Evolutionary conservation across 2,113 vertebrate species (phyloP).

Genomic region (Sterrhoptilus dennistouni): DNA sequence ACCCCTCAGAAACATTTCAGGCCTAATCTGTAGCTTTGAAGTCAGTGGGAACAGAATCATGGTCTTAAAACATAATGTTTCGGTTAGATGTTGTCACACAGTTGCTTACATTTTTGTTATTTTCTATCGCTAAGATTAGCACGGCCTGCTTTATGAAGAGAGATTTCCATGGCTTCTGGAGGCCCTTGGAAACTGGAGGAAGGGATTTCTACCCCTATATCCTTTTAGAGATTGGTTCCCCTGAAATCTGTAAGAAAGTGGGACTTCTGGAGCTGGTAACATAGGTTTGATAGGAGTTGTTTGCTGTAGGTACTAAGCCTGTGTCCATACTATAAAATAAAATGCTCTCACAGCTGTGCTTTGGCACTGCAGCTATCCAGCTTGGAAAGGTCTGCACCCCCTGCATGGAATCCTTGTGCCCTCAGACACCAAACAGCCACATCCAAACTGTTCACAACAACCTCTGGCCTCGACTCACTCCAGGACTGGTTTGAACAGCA

Average conservation of each 20-base stretch:
- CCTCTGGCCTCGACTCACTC: neutral
- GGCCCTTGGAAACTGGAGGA: neutral
- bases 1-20: neutral
- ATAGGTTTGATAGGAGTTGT: neutral
- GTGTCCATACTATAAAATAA: neutral
- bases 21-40: slow-evolving; percentile 27
- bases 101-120: slow-evolving; percentile 48
- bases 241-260: neutral
- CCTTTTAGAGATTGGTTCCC: neutral
- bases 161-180: neutral
- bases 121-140: neutral
- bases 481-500: neutral
- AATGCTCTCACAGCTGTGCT: fast-evolving
- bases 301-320: neutral
- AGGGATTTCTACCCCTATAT: neutral
- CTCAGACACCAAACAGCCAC: neutral
- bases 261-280: neutral
- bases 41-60: slow-evolving; percentile 6
- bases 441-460: neutral
- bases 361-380: neutral
- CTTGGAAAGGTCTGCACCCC: neutral
- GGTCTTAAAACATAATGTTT: slow-evolving; percentile 50
- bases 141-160: neutral
- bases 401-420: neutral
- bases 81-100: slow-evolving; percentile 60